Conservation (phyloP, 2,113 vertebrate genomes). For the Sapayoa aenigma region DNA sequence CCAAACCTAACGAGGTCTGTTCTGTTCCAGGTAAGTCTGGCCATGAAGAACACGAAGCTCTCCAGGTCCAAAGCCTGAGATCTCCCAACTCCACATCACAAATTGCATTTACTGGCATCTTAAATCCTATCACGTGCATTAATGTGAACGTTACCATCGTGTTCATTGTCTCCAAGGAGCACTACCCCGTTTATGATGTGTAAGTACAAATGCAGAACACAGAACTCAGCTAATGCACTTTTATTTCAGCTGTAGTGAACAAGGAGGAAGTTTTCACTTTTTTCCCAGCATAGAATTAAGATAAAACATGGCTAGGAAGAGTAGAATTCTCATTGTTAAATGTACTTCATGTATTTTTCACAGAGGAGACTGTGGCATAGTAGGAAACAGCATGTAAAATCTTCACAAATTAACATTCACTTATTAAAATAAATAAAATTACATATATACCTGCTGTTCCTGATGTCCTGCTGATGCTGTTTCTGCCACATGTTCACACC, state of each 20-base stretch:
- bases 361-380: neutral
- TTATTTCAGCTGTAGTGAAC: neutral
- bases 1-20: neutral
- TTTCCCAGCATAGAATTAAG: neutral
- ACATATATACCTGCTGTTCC: neutral
- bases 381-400: neutral
- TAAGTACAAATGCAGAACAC: constrained; percentile 41
- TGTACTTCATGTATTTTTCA: neutral
- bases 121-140: constrained; percentile 85
- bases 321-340: neutral
- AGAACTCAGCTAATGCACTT: neutral
- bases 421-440: neutral
- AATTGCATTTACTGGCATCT: constrained; percentile 54
- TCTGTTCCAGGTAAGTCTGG: neutral
- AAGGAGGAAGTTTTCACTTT: neutral
- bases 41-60: neutral
- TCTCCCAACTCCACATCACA: neutral
- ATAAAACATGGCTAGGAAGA: neutral
- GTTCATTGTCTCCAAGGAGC: constrained; percentile 77
- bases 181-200: constrained; percentile 88
- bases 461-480: too few relatives aligned
- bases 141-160: constrained; percentile 67
- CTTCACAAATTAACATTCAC: neutral
- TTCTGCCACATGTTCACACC: neutral
- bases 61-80: neutral